Base-by-base conservation (phyloP, 1,140 invertebrate genomes). In the Macrobrachium nipponense region DNA sequence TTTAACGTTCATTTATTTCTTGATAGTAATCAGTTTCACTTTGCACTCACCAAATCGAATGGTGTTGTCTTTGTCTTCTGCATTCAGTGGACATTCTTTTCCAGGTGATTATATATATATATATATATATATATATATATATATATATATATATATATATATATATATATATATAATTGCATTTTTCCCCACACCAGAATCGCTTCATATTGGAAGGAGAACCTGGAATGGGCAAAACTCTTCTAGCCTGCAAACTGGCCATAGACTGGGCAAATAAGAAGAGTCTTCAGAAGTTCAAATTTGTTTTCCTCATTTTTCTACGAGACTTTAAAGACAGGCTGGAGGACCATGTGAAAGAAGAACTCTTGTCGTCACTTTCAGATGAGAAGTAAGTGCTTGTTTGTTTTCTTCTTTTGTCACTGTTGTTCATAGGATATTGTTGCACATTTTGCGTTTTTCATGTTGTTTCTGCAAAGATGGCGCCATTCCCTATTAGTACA, bases 261-360 rank as follows among this genome's bases (percentile, higher is more conserved):
- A 91, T 93, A 87, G 92, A 92, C 44, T 93, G 93, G 93, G 92
- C 92, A 7, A 92, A 90, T n/a, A 91, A 92, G 87, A 91, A 90
- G 79, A 91, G 91, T 23, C 91, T 80, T 59, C 87, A 59, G 81
- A 80, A 82, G 84, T 87, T 88, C 80, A 80, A 87, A 58, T 87
- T 92, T 86, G 91, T 92, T 8, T 91, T 93, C 68, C 92, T 93
- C 82, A 91, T 94, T 17, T 92, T 93, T 0, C 89, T 93, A 8
- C 89, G 92, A 12, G 93, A 94, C 87, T 90, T 93, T 36, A 92
- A 92, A 76, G 18, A 89, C 20, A 89, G 88, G 62, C 89, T 93
- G 12, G 87, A 91, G 20, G 91, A 91, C 60, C 93, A 93, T 88
- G 88, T 93, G 15, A 89, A 91, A 12, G 89, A 92, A 59, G 93